These are phyloP conservation scores for Sanderia malayensis DNA, from an alignment of 30 jellyfish, hydroid and myxozoan genomes.

Conservation along the genomic window DNA sequence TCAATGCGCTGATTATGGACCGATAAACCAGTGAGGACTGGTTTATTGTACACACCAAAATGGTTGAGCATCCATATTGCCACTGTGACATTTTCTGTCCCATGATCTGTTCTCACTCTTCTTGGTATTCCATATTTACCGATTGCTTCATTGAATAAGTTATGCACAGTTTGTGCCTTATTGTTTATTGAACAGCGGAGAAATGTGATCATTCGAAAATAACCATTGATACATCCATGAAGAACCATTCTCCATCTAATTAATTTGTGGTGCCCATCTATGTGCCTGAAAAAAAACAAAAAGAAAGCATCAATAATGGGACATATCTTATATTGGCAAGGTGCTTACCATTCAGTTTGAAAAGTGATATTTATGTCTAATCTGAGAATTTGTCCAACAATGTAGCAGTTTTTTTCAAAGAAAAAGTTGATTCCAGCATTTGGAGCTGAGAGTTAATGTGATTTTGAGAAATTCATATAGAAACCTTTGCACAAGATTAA, in stretches of 20 bases:
- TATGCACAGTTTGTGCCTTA: constrained; percentile 16
- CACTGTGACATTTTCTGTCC: constrained; percentile 37
- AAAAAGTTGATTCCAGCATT: too few species aligned
- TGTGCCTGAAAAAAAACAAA: constrained; percentile 18
- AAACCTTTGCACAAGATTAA: too few species aligned
- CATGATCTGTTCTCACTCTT: constrained; percentile 28
- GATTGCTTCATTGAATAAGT: constrained; percentile 19
- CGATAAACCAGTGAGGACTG: constrained; percentile 24
- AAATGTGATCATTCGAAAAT: constrained; percentile 16
- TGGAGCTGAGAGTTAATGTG: too few species aligned
- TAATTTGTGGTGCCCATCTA: constrained; percentile 22
- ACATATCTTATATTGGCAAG: too few species aligned
- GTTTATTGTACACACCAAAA: constrained; percentile 18
- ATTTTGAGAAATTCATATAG: too few species aligned
- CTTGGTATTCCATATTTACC: background rate
- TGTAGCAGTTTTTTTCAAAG: too few species aligned
- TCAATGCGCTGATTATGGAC: too few species aligned
- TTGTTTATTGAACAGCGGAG: constrained; percentile 12
- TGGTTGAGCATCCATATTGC: constrained; percentile 29
- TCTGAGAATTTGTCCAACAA: too few species aligned
- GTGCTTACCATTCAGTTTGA: too few species aligned
- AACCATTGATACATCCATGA: constrained; percentile 38
- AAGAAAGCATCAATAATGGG: too few species aligned
- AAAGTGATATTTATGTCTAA: too few species aligned
- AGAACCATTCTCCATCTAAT: constrained; percentile 36